Conservation (phyloP, 2,888 invertebrate species). For the Acanthosepion pharaonis region DNA sequence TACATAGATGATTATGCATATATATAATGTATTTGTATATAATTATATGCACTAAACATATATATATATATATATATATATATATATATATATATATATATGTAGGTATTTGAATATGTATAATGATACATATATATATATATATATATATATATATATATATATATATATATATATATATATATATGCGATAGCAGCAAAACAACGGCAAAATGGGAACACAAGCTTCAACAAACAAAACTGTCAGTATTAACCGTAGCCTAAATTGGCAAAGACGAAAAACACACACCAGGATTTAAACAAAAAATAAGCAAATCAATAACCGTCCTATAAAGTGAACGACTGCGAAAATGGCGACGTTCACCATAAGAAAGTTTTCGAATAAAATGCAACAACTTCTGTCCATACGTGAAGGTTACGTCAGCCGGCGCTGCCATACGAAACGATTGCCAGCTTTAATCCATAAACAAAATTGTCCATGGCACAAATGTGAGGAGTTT, state of each 20-base stretch:
- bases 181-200: background rate
- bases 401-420: background rate
- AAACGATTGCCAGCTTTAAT: background rate
- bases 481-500: background rate
- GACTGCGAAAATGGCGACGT: background rate
- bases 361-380: background rate
- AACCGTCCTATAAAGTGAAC: background rate
- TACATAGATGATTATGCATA: too few relatives aligned
- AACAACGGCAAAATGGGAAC: background rate
- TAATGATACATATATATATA: too few relatives aligned
- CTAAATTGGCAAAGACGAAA: slow-evolving; percentile 2
- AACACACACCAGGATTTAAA: background rate
- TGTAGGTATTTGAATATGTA: too few relatives aligned
- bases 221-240: background rate
- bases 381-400: background rate
- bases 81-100: too few relatives aligned
- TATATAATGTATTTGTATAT: too few relatives aligned
- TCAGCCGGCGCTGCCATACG: background rate
- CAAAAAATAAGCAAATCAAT: background rate
- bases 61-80: too few relatives aligned
- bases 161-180: too few relatives aligned
- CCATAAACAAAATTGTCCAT: background rate
- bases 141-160: too few relatives aligned
- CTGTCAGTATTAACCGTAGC: background rate
- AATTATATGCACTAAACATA: too few relatives aligned